Evolutionary conservation across 2,888 invertebrate species (phyloP).

Genomic region (Leptothorax acervorum): DNA sequence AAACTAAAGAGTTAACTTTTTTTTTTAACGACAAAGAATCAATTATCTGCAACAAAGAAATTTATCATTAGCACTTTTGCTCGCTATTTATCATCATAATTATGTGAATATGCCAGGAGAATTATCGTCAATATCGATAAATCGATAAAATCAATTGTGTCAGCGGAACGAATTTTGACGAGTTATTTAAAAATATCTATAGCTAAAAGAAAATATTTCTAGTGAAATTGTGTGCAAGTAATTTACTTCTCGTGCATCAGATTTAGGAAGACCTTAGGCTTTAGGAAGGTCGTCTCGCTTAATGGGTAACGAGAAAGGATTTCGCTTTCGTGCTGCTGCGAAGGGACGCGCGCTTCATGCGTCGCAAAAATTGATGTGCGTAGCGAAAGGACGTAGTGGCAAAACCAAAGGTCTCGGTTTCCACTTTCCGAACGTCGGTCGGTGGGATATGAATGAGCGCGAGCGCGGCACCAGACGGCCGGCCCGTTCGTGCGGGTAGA

Average conservation of each 20-base stretch:
- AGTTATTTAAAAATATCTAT: background rate
- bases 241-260: background rate
- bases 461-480: constrained; percentile 28
- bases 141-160: background rate
- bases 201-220: background rate
- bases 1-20: background rate
- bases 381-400: constrained; percentile 8
- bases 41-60: background rate
- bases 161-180: background rate
- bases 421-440: constrained; percentile 27
- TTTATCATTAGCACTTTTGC: background rate
- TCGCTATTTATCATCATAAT: background rate
- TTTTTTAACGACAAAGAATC: background rate
- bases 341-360: constrained; percentile 15
- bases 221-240: background rate
- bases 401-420: constrained; percentile 17
- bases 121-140: background rate
- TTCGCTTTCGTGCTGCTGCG: background rate
- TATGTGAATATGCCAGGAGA: background rate
- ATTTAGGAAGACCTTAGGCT: background rate
- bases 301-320: background rate
- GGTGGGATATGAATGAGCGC: constrained; percentile 39
- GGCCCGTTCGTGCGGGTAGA: constrained; percentile 42
- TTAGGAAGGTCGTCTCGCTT: background rate
- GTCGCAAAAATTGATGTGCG: constrained; percentile 18